Evolutionary conservation across 2,888 invertebrate genomes (phyloP).

Genomic region (Thymelicus lineola): DNA sequence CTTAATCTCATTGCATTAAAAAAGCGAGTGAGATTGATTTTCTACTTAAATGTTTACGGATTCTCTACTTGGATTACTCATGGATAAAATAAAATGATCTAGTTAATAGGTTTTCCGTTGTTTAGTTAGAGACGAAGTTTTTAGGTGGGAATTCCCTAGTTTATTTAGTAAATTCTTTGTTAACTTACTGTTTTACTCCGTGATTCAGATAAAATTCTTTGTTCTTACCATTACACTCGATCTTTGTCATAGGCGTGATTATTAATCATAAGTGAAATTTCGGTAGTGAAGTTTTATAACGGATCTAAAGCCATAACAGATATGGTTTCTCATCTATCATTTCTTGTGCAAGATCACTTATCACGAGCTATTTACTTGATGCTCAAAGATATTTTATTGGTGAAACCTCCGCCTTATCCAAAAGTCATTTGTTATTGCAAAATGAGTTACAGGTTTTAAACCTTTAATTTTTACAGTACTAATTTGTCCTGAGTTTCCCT

Average conservation of each 20-base stretch:
- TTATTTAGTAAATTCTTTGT: slow-evolving; percentile 15
- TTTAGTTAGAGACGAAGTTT: slow-evolving; percentile 13
- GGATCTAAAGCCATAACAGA: slow-evolving; percentile 45
- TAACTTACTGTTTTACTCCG: slow-evolving; percentile 1
- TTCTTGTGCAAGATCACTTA: slow-evolving; percentile 47
- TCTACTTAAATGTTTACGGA: slow-evolving; percentile 55
- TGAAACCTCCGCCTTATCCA: background rate
- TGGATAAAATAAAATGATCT: slow-evolving; percentile 24
- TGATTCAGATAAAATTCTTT: slow-evolving; percentile 6
- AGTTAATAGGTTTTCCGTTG: slow-evolving; percentile 22
- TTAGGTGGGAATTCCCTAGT: slow-evolving; percentile 17
- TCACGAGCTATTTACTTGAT: slow-evolving; percentile 43
- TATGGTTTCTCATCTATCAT: slow-evolving; percentile 47
- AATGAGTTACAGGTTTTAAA: background rate
- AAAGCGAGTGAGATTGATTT: slow-evolving; percentile 59
- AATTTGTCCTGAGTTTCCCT: background rate
- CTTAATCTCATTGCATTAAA: slow-evolving; percentile 48
- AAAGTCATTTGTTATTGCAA: background rate
- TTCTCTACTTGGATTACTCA: slow-evolving; percentile 45
- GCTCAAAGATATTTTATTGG: slow-evolving; percentile 2
- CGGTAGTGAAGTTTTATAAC: slow-evolving; percentile 52
- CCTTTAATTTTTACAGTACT: background rate
- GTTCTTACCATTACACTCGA: slow-evolving; percentile 49
- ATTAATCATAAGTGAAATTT: slow-evolving; percentile 70
- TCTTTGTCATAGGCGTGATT: slow-evolving; percentile 61